Conservation (phyloP, 2,797 vertebrate species). For the Enteromius viviparus region DNA sequence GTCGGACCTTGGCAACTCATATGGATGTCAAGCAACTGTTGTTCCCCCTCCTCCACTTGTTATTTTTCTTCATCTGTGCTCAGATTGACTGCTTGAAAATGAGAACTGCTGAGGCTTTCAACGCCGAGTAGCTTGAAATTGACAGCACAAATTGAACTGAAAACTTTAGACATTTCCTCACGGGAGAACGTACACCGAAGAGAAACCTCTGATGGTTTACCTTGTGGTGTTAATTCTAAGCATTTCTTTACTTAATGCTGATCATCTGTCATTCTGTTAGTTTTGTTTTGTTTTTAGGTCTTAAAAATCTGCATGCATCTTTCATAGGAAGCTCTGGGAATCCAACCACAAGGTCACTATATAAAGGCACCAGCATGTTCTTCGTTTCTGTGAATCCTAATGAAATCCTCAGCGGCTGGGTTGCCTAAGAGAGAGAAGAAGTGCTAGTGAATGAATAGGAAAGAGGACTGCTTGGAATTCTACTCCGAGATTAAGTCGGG, state of each 20-base stretch:
- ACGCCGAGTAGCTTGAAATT: conserved; percentile 2
- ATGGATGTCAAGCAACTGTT: conserved; percentile 44
- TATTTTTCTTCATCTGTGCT: conserved; percentile 40
- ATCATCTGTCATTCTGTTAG: background rate
- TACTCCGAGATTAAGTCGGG: conserved; percentile 33
- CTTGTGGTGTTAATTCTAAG: background rate
- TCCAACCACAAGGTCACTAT: conserved; percentile 17
- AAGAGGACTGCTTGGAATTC: conserved; percentile 56
- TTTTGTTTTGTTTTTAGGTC: conserved; percentile 1
- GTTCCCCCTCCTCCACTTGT: background rate
- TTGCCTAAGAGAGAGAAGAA: conserved; percentile 53
- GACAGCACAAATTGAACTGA: conserved; percentile 24
- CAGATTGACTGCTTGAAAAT: conserved; percentile 44
- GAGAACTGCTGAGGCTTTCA: conserved; percentile 19
- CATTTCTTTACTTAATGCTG: background rate
- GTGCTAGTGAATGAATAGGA: conserved; percentile 57
- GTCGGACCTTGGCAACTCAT: conserved; percentile 43
- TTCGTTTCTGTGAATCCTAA: conserved; percentile 33
- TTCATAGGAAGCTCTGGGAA: conserved; percentile 8
- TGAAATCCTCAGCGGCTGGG: conserved; percentile 43
- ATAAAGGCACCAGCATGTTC: conserved; percentile 4
- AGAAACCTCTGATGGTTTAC: background rate
- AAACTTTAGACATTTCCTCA: conserved; percentile 17
- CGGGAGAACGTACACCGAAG: background rate
- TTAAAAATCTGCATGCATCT: conserved; percentile 10